Evolutionary conservation across 2,797 vertebrate species (phyloP).

Genomic region (Phalloptychus januarius): DNA sequence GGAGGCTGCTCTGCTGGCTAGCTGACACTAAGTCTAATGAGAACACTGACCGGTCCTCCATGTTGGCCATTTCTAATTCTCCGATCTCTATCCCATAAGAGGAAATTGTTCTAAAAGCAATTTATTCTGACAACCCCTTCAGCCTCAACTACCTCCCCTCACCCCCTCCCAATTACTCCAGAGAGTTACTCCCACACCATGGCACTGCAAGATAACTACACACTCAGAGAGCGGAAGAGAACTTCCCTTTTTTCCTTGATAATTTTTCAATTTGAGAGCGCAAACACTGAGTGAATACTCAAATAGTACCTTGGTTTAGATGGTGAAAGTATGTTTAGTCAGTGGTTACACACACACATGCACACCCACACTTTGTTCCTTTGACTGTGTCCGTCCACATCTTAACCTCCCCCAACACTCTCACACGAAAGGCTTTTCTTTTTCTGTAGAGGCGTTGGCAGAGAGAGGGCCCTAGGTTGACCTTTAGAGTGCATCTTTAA

Average conservation of each 20-base stretch:
- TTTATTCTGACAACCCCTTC: slow-evolving; percentile 81
- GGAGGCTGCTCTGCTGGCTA: slow-evolving; percentile 55
- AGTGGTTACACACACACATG: slow-evolving; percentile 15
- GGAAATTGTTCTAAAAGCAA: slow-evolving; percentile 85
- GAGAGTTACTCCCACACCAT: slow-evolving; percentile 62
- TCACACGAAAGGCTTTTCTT: slow-evolving; percentile 43
- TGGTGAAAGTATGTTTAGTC: slow-evolving; percentile 48
- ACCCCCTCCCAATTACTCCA: slow-evolving; percentile 38
- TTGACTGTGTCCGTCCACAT: slow-evolving; percentile 17
- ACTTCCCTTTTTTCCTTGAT: slow-evolving; percentile 80
- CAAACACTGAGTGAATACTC: slow-evolving; percentile 85
- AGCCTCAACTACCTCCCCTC: slow-evolving; percentile 23
- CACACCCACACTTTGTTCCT: slow-evolving; percentile 1
- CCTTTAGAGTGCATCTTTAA: slow-evolving; percentile 75
- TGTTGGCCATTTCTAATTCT: slow-evolving; percentile 80
- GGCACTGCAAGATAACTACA: slow-evolving; percentile 72
- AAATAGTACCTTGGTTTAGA: slow-evolving; percentile 63
- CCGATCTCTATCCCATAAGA: slow-evolving; percentile 84
- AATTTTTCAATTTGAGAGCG: slow-evolving; percentile 89
- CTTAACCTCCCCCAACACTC: slow-evolving; percentile 19
- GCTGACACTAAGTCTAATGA: slow-evolving; percentile 83
- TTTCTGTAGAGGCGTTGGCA: slow-evolving; percentile 52
- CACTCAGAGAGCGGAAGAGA: slow-evolving; percentile 77
- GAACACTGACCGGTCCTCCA: slow-evolving; percentile 78
- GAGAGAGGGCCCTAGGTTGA: slow-evolving; percentile 60